A percentile compares a stretch with the other conserved stretches of the same genome.
Evolutionary conservation across 2,888 invertebrate genomes (phyloP).

Genomic region (Hololepta plana): DNA sequence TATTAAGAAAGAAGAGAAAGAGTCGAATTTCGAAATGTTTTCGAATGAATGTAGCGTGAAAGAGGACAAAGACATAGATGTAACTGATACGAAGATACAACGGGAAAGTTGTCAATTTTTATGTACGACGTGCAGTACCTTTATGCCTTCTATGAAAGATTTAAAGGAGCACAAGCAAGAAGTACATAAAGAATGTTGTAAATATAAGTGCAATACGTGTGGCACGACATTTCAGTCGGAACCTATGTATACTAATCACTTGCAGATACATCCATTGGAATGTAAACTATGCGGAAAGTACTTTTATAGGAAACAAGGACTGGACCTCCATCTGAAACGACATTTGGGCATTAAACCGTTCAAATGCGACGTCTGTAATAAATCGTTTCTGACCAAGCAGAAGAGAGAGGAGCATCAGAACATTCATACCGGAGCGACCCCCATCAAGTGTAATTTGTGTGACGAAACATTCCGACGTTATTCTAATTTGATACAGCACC

Average conservation of each 20-base stretch:
- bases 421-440: conserved; percentile 63
- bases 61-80: too few relatives aligned
- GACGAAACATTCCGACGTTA: conserved; percentile 64
- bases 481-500: conserved; percentile 72
- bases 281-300: conserved; percentile 68
- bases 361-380: conserved; percentile 61
- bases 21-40: too few relatives aligned
- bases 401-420: conserved; percentile 69
- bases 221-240: conserved; percentile 49
- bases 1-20: too few relatives aligned
- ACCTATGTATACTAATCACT: conserved; percentile 49
- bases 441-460: conserved; percentile 65
- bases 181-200: conserved; percentile 28
- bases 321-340: conserved; percentile 60
- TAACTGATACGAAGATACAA: too few relatives aligned
- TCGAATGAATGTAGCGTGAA: too few relatives aligned
- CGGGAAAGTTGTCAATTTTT: too few relatives aligned
- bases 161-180: conserved; percentile 31
- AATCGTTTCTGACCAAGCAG: conserved; percentile 65
- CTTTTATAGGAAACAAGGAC: conserved; percentile 46
- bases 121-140: conserved; percentile 18
- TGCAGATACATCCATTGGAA: conserved; percentile 64
- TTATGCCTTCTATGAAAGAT: too few relatives aligned
- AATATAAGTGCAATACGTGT: conserved; percentile 39
- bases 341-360: conserved; percentile 54